These are phyloP conservation scores for Trissonchulus latispiculum DNA, from an alignment of 2,888 invertebrate species.

Conservation along the genomic window DNA sequence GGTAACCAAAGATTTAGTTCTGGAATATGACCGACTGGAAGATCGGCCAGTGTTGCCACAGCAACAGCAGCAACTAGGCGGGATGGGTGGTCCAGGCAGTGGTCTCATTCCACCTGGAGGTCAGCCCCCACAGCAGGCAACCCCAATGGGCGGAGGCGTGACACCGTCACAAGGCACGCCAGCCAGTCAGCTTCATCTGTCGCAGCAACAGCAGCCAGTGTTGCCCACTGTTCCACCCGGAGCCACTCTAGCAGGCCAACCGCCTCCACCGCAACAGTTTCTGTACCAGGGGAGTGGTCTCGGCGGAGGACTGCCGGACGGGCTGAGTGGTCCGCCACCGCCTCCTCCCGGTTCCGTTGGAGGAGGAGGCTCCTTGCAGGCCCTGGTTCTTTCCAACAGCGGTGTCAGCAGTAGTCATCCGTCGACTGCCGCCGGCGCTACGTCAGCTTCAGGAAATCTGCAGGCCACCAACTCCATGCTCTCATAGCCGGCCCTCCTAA, in stretches of 20 bases:
- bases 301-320: background rate
- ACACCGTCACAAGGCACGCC: background rate
- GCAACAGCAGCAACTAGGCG: background rate
- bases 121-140: background rate
- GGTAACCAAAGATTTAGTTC: conserved; percentile 81
- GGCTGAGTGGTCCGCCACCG: background rate
- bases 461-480: background rate
- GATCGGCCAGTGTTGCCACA: conserved; percentile 59
- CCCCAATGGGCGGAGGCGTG: background rate
- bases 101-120: background rate
- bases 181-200: background rate
- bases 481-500: background rate
- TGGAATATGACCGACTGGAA: conserved; percentile 98
- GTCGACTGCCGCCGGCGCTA: too few relatives aligned
- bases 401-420: too few relatives aligned
- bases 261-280: background rate
- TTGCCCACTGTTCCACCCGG: background rate
- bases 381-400: too few relatives aligned
- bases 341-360: too few relatives aligned
- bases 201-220: background rate
- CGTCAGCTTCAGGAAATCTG: too few relatives aligned
- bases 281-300: background rate
- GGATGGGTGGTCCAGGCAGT: background rate
- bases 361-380: too few relatives aligned
- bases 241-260: background rate